Evolutionary conservation across 2,888 invertebrate genomes (phyloP).

Genomic region (Uropetala carovei): DNA sequence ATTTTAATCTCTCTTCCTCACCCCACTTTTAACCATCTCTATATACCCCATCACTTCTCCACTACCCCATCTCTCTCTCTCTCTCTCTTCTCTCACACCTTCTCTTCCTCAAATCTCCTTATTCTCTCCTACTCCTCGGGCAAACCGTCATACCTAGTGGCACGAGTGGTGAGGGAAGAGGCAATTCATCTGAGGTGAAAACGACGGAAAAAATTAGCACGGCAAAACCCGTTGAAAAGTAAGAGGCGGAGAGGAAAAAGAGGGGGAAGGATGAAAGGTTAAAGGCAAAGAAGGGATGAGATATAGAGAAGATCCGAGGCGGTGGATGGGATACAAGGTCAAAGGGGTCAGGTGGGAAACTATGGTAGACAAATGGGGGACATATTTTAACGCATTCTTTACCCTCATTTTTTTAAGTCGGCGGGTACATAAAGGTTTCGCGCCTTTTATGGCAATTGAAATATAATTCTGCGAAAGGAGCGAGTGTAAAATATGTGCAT

Average conservation of each 20-base stretch:
- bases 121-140: neutral
- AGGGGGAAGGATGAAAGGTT: neutral
- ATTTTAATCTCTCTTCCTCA: conserved; percentile 19
- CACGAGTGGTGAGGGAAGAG: neutral
- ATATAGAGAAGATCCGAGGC: neutral
- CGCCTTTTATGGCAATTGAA: neutral
- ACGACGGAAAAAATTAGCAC: conserved; percentile 23
- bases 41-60: neutral
- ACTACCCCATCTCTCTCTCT: neutral
- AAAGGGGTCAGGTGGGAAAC: neutral
- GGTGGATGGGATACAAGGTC: neutral
- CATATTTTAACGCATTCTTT: conserved; percentile 10
- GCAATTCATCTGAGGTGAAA: conserved; percentile 16
- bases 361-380: conserved; percentile 29
- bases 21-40: neutral
- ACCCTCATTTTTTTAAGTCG: neutral
- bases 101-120: neutral
- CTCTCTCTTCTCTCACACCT: no score
- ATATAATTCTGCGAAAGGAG: neutral
- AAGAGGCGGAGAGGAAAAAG: neutral
- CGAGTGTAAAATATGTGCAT: no score
- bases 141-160: neutral
- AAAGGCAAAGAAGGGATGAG: conserved; percentile 16
- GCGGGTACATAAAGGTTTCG: neutral
- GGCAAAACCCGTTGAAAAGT: neutral